phyloP scores from a whole-genome alignment of 64 coral and sea anemone species.

The Montipora foliosa region DNA sequence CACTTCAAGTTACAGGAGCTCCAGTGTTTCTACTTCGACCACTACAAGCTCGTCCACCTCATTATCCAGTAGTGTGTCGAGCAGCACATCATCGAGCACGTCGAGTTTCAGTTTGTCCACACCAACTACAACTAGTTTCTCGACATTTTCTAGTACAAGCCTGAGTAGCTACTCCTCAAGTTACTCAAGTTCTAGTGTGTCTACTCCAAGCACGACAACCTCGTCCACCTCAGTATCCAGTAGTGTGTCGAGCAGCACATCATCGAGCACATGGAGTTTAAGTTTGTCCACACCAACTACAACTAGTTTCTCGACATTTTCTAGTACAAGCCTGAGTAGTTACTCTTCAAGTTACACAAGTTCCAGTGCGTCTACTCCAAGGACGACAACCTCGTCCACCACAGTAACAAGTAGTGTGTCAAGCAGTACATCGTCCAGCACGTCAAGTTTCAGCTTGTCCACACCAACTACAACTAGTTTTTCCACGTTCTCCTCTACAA shows the following conservation, averaged over 20 bases:
- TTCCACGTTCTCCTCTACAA: neutral
- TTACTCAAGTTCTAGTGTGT: too few species aligned
- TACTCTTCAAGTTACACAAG: neutral
- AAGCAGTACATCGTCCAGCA: neutral
- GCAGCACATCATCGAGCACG: neutral
- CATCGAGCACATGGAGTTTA: too few species aligned
- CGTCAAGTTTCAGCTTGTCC: neutral
- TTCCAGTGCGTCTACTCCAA: neutral
- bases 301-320: too few species aligned
- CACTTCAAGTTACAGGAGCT: neutral
- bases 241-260: too few species aligned
- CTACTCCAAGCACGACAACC: too few species aligned
- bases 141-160: too few species aligned
- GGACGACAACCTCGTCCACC: neutral
- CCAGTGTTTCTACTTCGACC: neutral
- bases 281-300: too few species aligned
- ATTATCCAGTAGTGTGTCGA: neutral
- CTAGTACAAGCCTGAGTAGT: too few species aligned
- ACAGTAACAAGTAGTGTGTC: neutral
- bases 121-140: neutral
- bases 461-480: neutral
- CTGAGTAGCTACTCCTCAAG: too few species aligned
- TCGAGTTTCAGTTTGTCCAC: conserved; percentile 2
- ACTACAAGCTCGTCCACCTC: neutral
- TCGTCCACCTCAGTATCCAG: too few species aligned